These are phyloP conservation scores for Tylochromis polylepis DNA, from an alignment of 2,113 vertebrate species.

Conservation along the genomic window DNA sequence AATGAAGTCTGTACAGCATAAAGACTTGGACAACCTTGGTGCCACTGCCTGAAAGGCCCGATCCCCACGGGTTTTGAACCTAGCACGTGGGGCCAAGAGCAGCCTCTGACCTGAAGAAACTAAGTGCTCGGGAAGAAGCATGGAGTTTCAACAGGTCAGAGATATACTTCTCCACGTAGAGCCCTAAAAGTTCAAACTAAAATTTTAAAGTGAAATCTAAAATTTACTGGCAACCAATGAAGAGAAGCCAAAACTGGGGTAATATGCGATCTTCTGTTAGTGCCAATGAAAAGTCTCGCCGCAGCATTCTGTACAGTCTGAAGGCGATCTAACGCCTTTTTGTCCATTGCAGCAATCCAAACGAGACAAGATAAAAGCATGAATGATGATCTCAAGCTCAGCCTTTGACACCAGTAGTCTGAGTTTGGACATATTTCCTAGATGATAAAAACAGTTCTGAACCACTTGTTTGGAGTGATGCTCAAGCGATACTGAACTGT, in stretches of 20 bases:
- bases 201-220: not conserved
- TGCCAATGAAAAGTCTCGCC: not conserved
- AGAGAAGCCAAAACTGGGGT: not conserved
- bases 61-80: not conserved
- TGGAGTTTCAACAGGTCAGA: not conserved
- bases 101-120: not conserved
- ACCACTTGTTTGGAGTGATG: too few relatives aligned
- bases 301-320: not conserved
- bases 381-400: fast-evolving
- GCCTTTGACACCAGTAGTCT: too few relatives aligned
- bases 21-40: not conserved
- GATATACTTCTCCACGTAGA: fast-evolving
- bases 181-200: not conserved
- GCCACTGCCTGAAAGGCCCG: not conserved
- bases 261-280: not conserved
- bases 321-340: not conserved
- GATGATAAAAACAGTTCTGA: too few relatives aligned
- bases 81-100: not conserved
- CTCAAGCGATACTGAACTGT: too few relatives aligned
- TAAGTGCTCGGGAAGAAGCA: not conserved
- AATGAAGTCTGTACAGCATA: not conserved
- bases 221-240: not conserved
- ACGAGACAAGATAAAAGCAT: not conserved
- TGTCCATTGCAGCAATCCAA: not conserved
- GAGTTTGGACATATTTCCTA: too few relatives aligned